These are phyloP conservation scores for Notiomystis cincta DNA, from an alignment of 2,113 vertebrate species.

Conservation along the genomic window DNA sequence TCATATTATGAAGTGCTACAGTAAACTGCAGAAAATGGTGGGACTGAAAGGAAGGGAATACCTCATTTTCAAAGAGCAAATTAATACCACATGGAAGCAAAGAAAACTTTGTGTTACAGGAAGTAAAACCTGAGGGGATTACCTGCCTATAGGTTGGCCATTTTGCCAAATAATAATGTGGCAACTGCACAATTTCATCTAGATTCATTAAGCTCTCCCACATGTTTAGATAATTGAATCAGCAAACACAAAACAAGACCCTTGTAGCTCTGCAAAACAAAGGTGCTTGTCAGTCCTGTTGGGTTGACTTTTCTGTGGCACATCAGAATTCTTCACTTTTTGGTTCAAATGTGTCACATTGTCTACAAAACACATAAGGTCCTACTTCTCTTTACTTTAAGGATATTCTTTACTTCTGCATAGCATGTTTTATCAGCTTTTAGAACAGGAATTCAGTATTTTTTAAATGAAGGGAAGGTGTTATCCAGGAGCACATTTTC, in stretches of 20 bases:
- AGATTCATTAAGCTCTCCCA: not conserved
- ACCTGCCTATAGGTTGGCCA: not conserved
- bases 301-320: accelerated
- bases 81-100: not conserved
- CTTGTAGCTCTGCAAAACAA: not conserved
- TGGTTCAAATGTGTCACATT: not conserved
- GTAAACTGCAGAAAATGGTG: not conserved
- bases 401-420: not conserved
- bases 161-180: not conserved
- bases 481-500: not conserved
- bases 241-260: not conserved
- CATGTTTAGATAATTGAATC: not conserved
- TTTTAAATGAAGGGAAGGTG: not conserved
- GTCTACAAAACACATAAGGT: not conserved
- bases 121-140: not conserved
- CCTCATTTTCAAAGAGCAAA: not conserved
- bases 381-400: not conserved
- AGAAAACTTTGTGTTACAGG: not conserved
- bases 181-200: not conserved
- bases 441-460: not conserved
- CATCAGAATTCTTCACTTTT: not conserved
- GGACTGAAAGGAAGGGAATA: not conserved
- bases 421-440: not conserved
- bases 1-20: not conserved
- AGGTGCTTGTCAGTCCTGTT: not conserved